Conservation (phyloP, 2,797 vertebrate genomes). For the Sarcophilus harrisii region DNA sequence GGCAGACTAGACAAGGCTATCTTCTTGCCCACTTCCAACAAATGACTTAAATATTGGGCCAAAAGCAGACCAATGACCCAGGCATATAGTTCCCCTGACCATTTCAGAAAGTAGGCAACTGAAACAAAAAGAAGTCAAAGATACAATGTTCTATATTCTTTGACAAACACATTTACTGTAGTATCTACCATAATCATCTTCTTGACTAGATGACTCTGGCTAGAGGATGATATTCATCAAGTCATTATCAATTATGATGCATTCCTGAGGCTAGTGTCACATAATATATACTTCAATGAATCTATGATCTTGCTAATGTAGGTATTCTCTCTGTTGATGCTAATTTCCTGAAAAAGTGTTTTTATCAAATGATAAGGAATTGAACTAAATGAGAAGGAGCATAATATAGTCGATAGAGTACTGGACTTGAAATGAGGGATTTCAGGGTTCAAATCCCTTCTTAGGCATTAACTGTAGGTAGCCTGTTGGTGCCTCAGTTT, state of each 20-base stretch:
- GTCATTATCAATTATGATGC: constrained; percentile 2
- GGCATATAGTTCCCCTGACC: not conserved
- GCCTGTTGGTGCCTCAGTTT: not conserved
- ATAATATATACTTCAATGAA: not conserved
- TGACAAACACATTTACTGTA: constrained; percentile 1
- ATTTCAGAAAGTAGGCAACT: constrained; percentile 3
- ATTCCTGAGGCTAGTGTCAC: not conserved
- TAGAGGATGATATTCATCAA: not conserved
- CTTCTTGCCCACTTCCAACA: constrained; percentile 7
- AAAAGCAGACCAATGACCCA: not conserved
- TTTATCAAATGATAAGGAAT: not conserved
- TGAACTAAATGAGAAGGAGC: too few relatives aligned
- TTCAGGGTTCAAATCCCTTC: not conserved
- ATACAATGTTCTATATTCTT: constrained; percentile 19
- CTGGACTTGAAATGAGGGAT: not conserved
- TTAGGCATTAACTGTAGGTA: not conserved
- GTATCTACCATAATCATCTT: constrained; percentile 32
- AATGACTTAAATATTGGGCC: constrained; percentile 28
- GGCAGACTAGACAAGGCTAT: not conserved
- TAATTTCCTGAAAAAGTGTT: not conserved
- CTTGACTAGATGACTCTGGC: not conserved
- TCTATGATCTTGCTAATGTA: not conserved
- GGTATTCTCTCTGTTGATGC: not conserved
- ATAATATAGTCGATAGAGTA: not conserved
- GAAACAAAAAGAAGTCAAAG: not conserved